Evolutionary conservation across 2,113 vertebrate species (phyloP), one percentile per base, ranked within the genome.

Genomic region (Rattus rattus): DNA sequence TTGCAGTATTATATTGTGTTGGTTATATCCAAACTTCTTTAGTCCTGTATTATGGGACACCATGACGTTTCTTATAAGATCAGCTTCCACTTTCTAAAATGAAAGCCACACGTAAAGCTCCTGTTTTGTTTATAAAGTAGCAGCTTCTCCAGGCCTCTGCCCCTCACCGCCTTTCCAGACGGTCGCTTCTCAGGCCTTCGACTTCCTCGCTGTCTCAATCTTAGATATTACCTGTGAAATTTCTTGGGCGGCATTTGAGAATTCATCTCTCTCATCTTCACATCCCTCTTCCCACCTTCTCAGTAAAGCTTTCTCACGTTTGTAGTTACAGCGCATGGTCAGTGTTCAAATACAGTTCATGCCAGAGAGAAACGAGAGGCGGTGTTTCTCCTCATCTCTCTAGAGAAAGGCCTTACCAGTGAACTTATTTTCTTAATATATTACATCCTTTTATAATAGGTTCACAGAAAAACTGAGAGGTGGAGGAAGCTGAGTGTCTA

Each of bases 151-250:
- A 7, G 72, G 16, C 12, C n/a, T 33, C 39, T 22, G 3, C 4
- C 19, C 80, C 36, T 49, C 1, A 0, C 87, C 7, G 52, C 33
- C 49, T 33, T n/a, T 88, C 24, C 33, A 85, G 52, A 5, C 1
- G 73, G 12, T 67, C 4, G 14, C 1, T 39, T 75, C 47, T 47
- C 1, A 11, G 9, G 26, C 19, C 59, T 94, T 75, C 20, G 16
- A 33, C 52, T 52, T 81, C 70, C 75, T 54, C 81, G n/a, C 12
- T 52, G 5, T 92, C 56, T 83, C 80, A 52, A 28, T 39, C 91
- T 79, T 63, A 91, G 39, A 88, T 11, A 89, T 94, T 54, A 70
- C 79, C 93, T 93, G 54, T 89, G 67, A 70, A 91, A 80, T 73
- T 89, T n/a, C 30, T 96, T 63, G 77, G 77, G 75, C 65, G 14